Percentiles rank a stretch among this genome's conserved stretches.
These are phyloP conservation scores for Epinephelus lanceolatus DNA, from an alignment of 2,113 vertebrate genomes.

Conservation along the genomic window DNA sequence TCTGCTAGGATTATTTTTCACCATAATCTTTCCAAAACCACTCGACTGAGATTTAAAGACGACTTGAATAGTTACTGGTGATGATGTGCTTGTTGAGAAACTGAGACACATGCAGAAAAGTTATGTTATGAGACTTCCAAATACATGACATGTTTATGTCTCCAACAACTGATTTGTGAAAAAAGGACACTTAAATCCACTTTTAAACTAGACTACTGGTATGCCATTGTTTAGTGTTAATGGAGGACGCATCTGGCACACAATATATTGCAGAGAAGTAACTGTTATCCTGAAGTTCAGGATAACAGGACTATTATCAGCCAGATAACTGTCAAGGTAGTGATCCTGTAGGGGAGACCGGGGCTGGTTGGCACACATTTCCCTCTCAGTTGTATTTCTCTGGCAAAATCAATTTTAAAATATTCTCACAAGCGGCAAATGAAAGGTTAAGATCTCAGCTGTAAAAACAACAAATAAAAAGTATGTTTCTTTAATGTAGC, in stretches of 20 bases:
- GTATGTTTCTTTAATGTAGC: too few species aligned
- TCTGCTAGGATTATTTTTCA: neutral
- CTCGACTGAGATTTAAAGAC: too few species aligned
- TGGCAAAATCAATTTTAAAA: too few species aligned
- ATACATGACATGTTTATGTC: neutral
- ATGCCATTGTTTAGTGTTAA: neutral
- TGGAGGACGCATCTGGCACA: neutral
- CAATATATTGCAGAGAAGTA: neutral
- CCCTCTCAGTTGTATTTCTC: too few species aligned
- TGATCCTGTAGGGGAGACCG: neutral
- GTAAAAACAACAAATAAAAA: too few species aligned
- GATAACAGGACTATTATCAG: too few species aligned
- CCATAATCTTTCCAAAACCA: neutral
- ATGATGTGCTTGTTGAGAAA: neutral
- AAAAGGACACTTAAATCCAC: too few species aligned
- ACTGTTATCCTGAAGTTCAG: neutral
- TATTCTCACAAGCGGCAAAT: too few species aligned
- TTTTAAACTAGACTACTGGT: neutral
- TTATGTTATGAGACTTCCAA: neutral
- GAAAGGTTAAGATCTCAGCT: too few species aligned
- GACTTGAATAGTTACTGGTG: neutral
- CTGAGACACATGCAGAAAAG: neutral
- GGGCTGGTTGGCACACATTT: too few species aligned
- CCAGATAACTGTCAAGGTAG: neutral
- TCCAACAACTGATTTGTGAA: too few species aligned